Percentiles rank a stretch among this genome's conserved stretches.
Conservation (phyloP, 2,888 invertebrate species). For the Teleiodes luculella region DNA sequence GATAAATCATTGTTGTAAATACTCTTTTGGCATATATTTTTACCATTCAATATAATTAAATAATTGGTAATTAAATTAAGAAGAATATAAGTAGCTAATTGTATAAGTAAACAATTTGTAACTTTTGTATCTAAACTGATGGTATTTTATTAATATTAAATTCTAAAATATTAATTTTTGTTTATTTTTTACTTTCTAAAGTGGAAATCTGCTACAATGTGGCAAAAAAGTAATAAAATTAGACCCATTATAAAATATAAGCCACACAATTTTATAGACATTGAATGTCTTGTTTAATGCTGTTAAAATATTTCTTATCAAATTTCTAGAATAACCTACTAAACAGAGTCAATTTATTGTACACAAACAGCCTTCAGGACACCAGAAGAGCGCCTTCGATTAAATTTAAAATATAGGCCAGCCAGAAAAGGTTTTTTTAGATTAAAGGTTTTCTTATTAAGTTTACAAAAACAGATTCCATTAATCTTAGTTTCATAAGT, state of each 20-base stretch:
- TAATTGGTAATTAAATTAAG: constrained; percentile 2
- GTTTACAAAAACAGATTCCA: constrained; percentile 57
- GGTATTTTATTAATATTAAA: constrained; percentile 11
- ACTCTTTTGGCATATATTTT: neutral
- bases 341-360: neutral
- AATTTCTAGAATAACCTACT: neutral
- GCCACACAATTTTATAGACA: too few relatives aligned
- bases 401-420: constrained; percentile 2
- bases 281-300: too few relatives aligned
- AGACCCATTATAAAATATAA: too few relatives aligned
- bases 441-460: constrained; percentile 50
- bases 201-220: too few relatives aligned
- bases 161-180: neutral
- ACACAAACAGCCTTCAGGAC: neutral
- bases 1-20: constrained; percentile 2
- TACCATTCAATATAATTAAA: neutral
- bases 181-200: too few relatives aligned
- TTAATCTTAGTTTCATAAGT: constrained; percentile 70
- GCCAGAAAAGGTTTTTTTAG: constrained; percentile 1
- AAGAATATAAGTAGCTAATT: neutral
- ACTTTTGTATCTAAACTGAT: constrained; percentile 12
- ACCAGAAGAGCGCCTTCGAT: neutral
- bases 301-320: too few relatives aligned
- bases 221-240: too few relatives aligned
- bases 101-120: constrained; percentile 10